Evolutionary conservation across 2,888 invertebrate genomes (phyloP), one percentile per base, ranked within the genome.

Genomic region (Molanna angustata): DNA sequence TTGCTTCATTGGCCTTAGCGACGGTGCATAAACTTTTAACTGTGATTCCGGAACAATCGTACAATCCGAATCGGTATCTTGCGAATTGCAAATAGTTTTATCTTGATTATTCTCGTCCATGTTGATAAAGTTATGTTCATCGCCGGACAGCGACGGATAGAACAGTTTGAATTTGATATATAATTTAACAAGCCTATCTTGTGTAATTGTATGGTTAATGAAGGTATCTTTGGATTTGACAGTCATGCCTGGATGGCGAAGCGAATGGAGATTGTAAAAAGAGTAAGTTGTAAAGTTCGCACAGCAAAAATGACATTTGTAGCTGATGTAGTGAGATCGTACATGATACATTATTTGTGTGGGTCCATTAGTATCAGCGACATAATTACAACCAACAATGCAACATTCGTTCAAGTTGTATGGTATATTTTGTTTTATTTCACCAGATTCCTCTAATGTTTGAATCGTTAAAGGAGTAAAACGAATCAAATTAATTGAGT

Each of bases 321-420:
- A 55, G 16, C 35, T 42, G 14, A 48, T 21, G 13, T 55, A 55
- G 21, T 55, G 55, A n/a, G 43, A 48, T 21, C 51, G 33, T 7
- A 51, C 39, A 33, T 55, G 55, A 19, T 33, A 35, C 2, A 43
- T 13, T 11, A 51, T 18, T 18, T 22, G 22, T 4, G 16, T 27
- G 2, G 39, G 13, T n/a, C n/a, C n/a, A n/a, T n/a, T n/a, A 9
- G 11, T 21, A 1, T 19, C 16, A 4, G 42, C 42, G 16, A 37
- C 13, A 21, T 18, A 31, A n/a, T 49, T 19, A 42, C 58, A 58
- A n/a, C 48, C 50, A 2, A 48, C 22, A 14, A 58, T 42, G 20
- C 44, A 39, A 22, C 58, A 58, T 31, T 52, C 44, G 14, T 39
- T 46, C 1, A 18, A 35, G 17, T 27, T 33, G 1, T 14, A 19